Evolutionary conservation across 2,888 invertebrate species (phyloP), one percentile per base, ranked within the genome.

Genomic region (Drosophila prostipennis): DNA sequence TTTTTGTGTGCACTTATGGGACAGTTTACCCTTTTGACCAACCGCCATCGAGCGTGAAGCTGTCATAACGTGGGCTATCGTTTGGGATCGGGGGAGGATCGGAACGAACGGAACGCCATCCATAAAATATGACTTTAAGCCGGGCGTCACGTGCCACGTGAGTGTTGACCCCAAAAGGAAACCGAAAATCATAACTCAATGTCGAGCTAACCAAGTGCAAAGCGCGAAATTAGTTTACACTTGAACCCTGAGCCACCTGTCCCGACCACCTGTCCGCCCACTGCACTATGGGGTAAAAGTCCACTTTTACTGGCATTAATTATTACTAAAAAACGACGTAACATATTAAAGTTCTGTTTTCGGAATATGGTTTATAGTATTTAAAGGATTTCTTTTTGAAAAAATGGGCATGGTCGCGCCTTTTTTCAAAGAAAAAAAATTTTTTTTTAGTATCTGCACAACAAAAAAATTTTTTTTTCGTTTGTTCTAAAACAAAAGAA

Each of bases 151-250:
- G 68, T 68, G 39, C 56, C 57, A n/a, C n/a, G 6, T 42, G 48
- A 36, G 53, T 53, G 67, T 37, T 53, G 63, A 65, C 51, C 67
- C 64, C 67, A 45, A 65, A 65, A 51, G 56, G 19, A 57, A 69
- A 29, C 51, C 39, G 57, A 65, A 74, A 74, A 76, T 67, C 77
- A 74, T 78, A 84, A 72, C 77, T 77, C 82, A 84, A 79, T 81
- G 82, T 76, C 79, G 68, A 40, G 56, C 53, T 53, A 53, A 54
- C 72, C 60, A 67, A 72, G 64, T 76, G 76, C 76, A 63, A 70
- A 72, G 68, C 51, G 48, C 59, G 55, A 86, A 80, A 86, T 86
- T 72, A 80, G 78, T 79, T 78, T 84, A 72, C 81, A 76, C 76
- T 80, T 80, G 77, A 75, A 72, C 76, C 59, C 58, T 45, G 57